These are phyloP conservation scores for Oscheius myriophilus DNA, from an alignment of 2,888 invertebrate species.

Conservation along the genomic window DNA sequence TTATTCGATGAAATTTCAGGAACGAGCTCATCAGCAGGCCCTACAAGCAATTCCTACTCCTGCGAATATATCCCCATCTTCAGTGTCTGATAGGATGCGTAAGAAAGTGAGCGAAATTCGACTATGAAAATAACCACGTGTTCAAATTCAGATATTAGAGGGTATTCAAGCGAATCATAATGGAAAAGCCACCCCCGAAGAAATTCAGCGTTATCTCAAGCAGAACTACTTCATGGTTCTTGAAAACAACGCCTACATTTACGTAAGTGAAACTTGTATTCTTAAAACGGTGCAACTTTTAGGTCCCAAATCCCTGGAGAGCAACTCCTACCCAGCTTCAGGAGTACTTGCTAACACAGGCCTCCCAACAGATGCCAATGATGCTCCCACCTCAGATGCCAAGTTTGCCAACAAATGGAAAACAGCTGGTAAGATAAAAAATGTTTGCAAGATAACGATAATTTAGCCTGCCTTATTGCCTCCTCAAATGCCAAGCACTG, in stretches of 20 bases:
- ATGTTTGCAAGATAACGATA: too few relatives aligned
- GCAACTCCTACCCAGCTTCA: not conserved
- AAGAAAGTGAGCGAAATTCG: not conserved
- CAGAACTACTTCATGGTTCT: constrained; percentile 23
- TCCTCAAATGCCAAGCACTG: too few relatives aligned
- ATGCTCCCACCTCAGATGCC: constrained; percentile 19
- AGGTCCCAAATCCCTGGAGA: constrained; percentile 23
- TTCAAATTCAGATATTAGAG: constrained; percentile 8
- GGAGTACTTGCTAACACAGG: constrained; percentile 7
- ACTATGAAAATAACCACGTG: not conserved
- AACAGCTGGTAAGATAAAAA: not conserved
- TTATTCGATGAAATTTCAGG: too few relatives aligned
- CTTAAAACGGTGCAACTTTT: not conserved
- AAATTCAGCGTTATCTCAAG: constrained; percentile 11
- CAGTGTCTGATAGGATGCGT: too few relatives aligned
- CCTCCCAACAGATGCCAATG: constrained; percentile 12
- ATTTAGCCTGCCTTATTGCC: too few relatives aligned
- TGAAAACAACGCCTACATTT: constrained; percentile 23
- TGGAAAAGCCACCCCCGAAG: constrained; percentile 15
- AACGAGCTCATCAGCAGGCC: constrained; percentile 19
- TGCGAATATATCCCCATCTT: too few relatives aligned
- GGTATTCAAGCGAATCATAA: constrained; percentile 18
- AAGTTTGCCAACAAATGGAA: not conserved
- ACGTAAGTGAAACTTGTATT: not conserved
- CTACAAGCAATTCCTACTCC: not conserved